Evolutionary conservation across 2,113 vertebrate genomes (phyloP).

Genomic region (Forbesichthys papilliferus): DNA sequence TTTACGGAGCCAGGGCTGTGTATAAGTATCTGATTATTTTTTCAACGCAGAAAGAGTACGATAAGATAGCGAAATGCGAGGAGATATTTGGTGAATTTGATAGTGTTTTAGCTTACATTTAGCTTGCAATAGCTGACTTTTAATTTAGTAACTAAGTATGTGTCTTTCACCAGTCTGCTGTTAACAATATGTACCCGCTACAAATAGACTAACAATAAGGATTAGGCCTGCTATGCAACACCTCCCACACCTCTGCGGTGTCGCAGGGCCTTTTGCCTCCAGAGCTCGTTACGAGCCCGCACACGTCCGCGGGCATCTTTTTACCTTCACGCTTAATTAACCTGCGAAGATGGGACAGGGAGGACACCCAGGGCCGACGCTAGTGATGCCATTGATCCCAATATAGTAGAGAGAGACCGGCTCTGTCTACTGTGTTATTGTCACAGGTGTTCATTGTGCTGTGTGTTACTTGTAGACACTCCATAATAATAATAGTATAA

Average conservation of each 20-base stretch:
- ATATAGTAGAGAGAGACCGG: conserved; percentile 28
- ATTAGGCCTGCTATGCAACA: conserved; percentile 63
- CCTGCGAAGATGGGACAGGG: conserved; percentile 61
- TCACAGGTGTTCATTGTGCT: neutral
- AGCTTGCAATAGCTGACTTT: too few relatives aligned
- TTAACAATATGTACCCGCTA: conserved; percentile 54
- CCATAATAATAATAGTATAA: neutral
- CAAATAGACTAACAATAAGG: conserved; percentile 60
- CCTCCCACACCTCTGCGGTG: conserved; percentile 44
- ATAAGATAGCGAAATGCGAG: too few relatives aligned
- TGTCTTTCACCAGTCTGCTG: conserved; percentile 32
- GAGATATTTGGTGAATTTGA: too few relatives aligned
- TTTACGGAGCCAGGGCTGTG: too few relatives aligned
- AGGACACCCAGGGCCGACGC: conserved; percentile 51
- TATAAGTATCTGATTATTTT: too few relatives aligned
- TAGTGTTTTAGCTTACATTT: too few relatives aligned
- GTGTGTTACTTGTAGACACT: neutral
- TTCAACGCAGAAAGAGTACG: too few relatives aligned
- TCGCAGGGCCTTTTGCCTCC: conserved; percentile 58
- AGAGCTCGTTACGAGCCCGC: conserved; percentile 63
- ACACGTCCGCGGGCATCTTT: conserved; percentile 43
- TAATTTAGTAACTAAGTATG: neutral
- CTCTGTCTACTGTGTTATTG: neutral
- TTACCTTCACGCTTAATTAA: conserved; percentile 75
- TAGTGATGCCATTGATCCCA: conserved; percentile 53